Conservation (phyloP, 64 coral and sea anemone species). For the Pachyseris speciosa region DNA sequence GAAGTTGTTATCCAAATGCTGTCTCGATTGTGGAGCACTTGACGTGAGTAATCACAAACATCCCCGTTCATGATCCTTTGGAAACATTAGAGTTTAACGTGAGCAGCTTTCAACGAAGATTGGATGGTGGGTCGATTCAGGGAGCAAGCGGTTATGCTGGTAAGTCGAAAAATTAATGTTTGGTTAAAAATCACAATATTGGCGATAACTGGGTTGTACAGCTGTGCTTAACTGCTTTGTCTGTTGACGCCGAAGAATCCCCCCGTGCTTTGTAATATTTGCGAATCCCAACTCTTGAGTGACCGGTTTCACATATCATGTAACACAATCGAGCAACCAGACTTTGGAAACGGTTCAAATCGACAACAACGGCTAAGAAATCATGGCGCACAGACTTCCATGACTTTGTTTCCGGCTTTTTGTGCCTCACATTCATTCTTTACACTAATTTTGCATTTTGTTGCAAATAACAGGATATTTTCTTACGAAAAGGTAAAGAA, state of each 20-base stretch:
- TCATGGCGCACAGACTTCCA: not conserved
- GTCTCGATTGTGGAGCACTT: slow-evolving; percentile 4
- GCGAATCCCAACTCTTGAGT: not conserved
- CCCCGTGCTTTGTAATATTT: not conserved
- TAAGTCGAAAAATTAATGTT: not conserved
- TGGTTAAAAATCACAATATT: not conserved
- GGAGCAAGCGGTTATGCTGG: slow-evolving; percentile 47
- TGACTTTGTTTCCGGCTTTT: not conserved
- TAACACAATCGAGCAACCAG: not conserved
- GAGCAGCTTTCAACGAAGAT: not conserved
- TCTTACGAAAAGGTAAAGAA: too few species aligned
- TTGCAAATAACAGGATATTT: too few species aligned
- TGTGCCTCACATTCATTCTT: not conserved
- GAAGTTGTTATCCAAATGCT: slow-evolving; percentile 42
- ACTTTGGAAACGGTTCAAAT: not conserved
- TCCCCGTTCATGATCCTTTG: not conserved
- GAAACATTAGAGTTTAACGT: slow-evolving; percentile 13
- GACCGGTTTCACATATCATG: not conserved
- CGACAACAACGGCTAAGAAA: not conserved
- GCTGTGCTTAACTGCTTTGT: slow-evolving; percentile 1
- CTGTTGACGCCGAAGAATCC: not conserved
- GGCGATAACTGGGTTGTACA: not conserved
- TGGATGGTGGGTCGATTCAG: slow-evolving; percentile 33
- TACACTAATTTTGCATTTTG: not conserved
- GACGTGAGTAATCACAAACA: slow-evolving; percentile 4